A percentile compares a stretch with the other conserved stretches of the same genome.
These are phyloP conservation scores for Panthera uncia DNA, from an alignment of 2,113 vertebrate species.

Conservation along the genomic window DNA sequence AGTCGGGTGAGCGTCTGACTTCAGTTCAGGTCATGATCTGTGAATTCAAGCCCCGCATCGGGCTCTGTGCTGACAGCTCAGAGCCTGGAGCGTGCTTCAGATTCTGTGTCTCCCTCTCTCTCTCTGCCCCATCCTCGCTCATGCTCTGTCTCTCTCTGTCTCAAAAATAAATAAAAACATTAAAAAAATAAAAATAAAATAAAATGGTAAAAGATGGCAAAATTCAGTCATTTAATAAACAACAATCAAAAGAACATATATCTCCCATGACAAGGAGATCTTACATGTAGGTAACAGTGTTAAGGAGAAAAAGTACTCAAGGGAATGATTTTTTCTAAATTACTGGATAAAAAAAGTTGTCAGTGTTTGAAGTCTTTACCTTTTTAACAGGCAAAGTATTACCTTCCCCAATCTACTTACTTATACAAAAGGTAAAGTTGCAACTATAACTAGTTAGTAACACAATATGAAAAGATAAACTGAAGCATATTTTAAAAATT, in stretches of 20 bases:
- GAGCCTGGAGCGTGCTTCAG: too few relatives aligned
- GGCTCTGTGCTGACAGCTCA: too few relatives aligned
- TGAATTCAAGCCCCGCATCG: too few relatives aligned
- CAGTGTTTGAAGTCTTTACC: neutral
- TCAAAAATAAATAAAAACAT: too few relatives aligned
- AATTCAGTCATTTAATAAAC: neutral
- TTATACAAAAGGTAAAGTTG: neutral
- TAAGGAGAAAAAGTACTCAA: neutral
- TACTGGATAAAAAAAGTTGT: neutral
- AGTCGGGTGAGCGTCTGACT: too few relatives aligned
- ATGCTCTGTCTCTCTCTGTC: too few relatives aligned
- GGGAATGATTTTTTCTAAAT: neutral
- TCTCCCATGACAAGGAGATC: neutral
- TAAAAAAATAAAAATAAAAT: neutral
- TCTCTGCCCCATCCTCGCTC: accelerated
- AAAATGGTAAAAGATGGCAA: neutral
- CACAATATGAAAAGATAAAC: neutral
- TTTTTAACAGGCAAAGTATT: neutral
- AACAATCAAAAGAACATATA: neutral
- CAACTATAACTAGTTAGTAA: neutral
- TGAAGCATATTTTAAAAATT: neutral
- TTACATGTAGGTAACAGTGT: neutral
- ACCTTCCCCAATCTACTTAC: neutral
- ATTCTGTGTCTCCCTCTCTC: too few relatives aligned
- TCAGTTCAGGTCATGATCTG: too few relatives aligned